Evolutionary conservation across 2,797 vertebrate genomes (phyloP).

Genomic region (Caiman crocodilus): DNA sequence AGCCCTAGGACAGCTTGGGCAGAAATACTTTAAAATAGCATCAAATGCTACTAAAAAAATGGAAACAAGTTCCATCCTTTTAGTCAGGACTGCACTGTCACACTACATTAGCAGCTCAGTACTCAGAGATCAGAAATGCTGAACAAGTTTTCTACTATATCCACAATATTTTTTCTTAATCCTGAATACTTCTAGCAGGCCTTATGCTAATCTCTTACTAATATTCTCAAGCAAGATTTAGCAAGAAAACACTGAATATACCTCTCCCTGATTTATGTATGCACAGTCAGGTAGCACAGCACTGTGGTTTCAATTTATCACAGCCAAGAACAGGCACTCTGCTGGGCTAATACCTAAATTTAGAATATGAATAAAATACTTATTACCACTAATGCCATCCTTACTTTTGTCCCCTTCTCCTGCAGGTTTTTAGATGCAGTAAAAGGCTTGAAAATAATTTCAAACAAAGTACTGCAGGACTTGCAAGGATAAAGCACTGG

Average conservation of each 20-base stretch:
- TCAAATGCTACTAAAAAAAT: constrained; percentile 11
- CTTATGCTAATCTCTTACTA: constrained; percentile 56
- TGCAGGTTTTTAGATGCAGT: not conserved
- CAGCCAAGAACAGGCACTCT: not conserved
- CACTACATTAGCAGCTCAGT: constrained; percentile 1
- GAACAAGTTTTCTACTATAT: constrained; percentile 41
- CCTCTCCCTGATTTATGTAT: constrained; percentile 24
- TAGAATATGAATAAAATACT: not conserved
- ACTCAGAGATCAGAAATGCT: constrained; percentile 17
- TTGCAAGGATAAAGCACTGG: constrained; percentile 29
- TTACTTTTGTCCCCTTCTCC: not conserved
- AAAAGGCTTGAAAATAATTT: constrained; percentile 42
- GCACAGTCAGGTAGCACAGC: not conserved
- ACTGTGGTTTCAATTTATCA: not conserved
- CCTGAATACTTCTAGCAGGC: constrained; percentile 13
- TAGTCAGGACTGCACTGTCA: constrained; percentile 14
- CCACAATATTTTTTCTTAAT: constrained; percentile 35
- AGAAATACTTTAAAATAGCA: not conserved
- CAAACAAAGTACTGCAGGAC: constrained; percentile 7
- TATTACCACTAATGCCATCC: not conserved
- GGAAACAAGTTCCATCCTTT: not conserved
- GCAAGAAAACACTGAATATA: constrained; percentile 59
- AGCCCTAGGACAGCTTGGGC: not conserved
- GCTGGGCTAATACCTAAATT: not conserved
- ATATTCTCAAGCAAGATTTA: constrained; percentile 68